Evolutionary conservation across 1,140 invertebrate species (phyloP), one percentile per base, ranked within the genome.

Genomic region (Ceratina australensis): DNA sequence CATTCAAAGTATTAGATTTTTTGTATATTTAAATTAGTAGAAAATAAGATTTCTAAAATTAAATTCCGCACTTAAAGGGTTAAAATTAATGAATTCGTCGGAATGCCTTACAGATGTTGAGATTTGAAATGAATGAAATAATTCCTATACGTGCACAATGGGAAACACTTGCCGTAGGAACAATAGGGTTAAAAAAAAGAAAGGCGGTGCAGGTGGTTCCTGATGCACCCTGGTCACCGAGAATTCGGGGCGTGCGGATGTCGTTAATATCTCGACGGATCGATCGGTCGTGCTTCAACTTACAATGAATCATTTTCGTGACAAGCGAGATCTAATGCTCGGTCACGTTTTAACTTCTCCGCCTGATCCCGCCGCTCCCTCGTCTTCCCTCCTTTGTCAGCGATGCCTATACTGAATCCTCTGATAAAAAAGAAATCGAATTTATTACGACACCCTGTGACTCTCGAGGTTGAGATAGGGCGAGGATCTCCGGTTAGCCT

Each of bases 271-370:
- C 79, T 65, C 26, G 73, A 72, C 85, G 20, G 76, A 88, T 87
- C 86, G 86, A 87, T 86, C 79, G 78, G 50, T 81, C 79, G 71
- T 72, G 81, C 64, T 28, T 24, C 28, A 56, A 85, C 61, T 76
- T 42, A 22, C 67, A 75, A 87, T 88, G 87, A 88, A 88, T 88
- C 85, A 88, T 87, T 75, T 76, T 72, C 60, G 28, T 82, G 86
- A 86, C 78, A 76, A 80, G 66, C 78, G 61, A 72, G 47, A 26
- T 33, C 69, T 50, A 73, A 86, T 86, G 85, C 79, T 56, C 33
- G 75, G 85, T 87, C 85, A 88, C 87, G 87, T 88, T 83, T 86
- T 77, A 72, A 83, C 52, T 78, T 59, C 72, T 66, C 74, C 69
- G 20, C 47, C 56, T 42, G 33, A 42, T 42, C 33, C 10, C 33